phyloP scores from a whole-genome alignment of 2,797 vertebrate species.

The Phataginus tetradactyla region DNA sequence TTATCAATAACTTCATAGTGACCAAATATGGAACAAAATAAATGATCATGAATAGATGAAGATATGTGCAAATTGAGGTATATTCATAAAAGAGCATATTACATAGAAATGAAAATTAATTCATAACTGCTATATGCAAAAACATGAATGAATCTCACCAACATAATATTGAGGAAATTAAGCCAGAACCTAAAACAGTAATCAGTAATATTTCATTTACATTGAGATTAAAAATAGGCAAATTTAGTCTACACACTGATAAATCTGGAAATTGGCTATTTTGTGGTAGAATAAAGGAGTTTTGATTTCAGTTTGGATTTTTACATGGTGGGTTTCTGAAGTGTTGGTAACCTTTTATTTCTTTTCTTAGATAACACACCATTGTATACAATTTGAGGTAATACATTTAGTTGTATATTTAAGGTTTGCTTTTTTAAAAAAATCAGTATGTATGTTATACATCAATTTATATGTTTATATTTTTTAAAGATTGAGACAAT shows the following conservation, averaged over 20 bases:
- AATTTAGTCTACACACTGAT: neutral
- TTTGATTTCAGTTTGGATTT: neutral
- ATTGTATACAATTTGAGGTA: neutral
- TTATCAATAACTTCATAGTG: neutral
- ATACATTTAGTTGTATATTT: neutral
- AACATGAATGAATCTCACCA: neutral
- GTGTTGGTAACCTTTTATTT: neutral
- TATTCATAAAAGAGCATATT: neutral
- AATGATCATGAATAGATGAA: neutral
- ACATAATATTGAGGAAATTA: neutral
- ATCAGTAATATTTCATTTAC: neutral
- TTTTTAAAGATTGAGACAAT: neutral
- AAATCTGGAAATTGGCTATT: neutral
- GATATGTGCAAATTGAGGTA: neutral
- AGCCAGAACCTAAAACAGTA: neutral
- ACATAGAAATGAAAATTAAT: neutral
- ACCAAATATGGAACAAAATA: neutral
- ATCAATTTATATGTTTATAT: neutral
- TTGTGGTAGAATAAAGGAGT: neutral
- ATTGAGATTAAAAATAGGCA: neutral
- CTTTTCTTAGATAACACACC: neutral
- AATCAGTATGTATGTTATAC: neutral
- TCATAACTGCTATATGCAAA: neutral
- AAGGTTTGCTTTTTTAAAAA: neutral
- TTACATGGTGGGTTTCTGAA: neutral